phyloP scores from a whole-genome alignment of 2,113 vertebrate species.

The Mandrillus leucophaeus region DNA sequence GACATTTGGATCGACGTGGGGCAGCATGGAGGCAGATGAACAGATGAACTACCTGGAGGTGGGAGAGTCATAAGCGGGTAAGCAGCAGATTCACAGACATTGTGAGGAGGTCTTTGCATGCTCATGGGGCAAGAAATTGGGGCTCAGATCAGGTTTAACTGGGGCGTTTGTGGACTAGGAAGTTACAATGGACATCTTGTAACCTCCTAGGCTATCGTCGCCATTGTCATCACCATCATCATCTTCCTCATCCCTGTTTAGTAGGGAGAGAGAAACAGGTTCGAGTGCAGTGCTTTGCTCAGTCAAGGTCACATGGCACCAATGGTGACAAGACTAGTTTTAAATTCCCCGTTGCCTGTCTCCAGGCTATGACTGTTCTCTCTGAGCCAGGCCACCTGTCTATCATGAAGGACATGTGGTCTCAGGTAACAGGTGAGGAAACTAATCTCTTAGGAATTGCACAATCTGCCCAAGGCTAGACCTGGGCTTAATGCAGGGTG shows the following conservation, averaged over 20 bases:
- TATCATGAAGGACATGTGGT: constrained; percentile 28
- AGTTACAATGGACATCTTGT: not conserved
- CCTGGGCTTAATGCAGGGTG: not conserved
- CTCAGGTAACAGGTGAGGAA: constrained; percentile 64
- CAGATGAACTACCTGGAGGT: not conserved
- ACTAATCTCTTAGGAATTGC: constrained; percentile 45
- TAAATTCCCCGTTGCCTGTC: constrained; percentile 43
- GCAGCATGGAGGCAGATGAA: not conserved
- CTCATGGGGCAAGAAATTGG: not conserved
- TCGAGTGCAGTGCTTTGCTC: constrained; percentile 2
- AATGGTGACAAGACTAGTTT: constrained; percentile 40
- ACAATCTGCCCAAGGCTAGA: constrained; percentile 45
- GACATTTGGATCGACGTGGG: not conserved
- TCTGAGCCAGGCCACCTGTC: constrained; percentile 60
- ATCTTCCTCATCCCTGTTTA: not conserved
- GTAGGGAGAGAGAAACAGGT: not conserved
- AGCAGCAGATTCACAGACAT: not conserved
- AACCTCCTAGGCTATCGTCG: not conserved
- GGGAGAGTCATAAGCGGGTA: not conserved
- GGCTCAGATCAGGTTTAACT: not conserved
- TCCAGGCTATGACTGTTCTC: not conserved
- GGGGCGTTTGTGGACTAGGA: not conserved
- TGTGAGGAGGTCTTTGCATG: not conserved
- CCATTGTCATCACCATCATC: not conserved
- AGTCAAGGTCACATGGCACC: constrained; percentile 58